Base-by-base conservation (phyloP, 1,140 invertebrate genomes). In the Meloidogyne hapla region DNA sequence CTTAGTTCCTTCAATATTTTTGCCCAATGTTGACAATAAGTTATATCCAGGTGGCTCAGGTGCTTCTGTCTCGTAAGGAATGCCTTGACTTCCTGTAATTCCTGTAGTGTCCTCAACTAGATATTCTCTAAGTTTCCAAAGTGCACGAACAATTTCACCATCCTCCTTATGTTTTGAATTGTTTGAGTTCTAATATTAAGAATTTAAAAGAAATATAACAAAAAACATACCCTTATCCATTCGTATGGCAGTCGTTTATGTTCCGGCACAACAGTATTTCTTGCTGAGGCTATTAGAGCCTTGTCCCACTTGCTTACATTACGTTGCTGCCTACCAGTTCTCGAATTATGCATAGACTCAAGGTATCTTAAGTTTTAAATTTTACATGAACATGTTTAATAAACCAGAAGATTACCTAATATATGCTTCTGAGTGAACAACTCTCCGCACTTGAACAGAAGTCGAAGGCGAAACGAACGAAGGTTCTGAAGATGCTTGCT, bases 251-350 rank as follows among this genome's bases (percentile, higher is more conserved):
- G 6, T 45, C 61, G 68, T 33, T 28, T 69, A 45, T 56, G 48
- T 56, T 56, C 48, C n/a, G 48, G 48, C 5, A 56, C 8, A 66
- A 40, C 28, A 21, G 64, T 74, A 38, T 74, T 74, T 26, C 33
- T 62, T 25, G 40, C 21, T 3, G 56, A 45, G 18, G 71, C 71
- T 28, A 26, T 28, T 21, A 74, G n/a, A 8, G 40, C 18, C 64
- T 38, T 74, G 71, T 74, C 71, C 71, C 71, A 74, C 40, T 74
- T 74, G 45, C 71, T 74, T 1, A 74, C 71, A 25, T 40, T 64
- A 23, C 71, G 25, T n/a, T 74, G 64, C 8, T n/a, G 42, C 38
- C 38, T 69, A 18, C 67, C 67, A 21, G 26, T n/a, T 45, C 10
- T 26, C 13, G 48, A 33, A 25, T 38, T 70, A 56, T 63, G 56